Evolutionary conservation across 2,113 vertebrate species (phyloP), one percentile per base, ranked within the genome.

Genomic region (Phyllostomus discolor): DNA sequence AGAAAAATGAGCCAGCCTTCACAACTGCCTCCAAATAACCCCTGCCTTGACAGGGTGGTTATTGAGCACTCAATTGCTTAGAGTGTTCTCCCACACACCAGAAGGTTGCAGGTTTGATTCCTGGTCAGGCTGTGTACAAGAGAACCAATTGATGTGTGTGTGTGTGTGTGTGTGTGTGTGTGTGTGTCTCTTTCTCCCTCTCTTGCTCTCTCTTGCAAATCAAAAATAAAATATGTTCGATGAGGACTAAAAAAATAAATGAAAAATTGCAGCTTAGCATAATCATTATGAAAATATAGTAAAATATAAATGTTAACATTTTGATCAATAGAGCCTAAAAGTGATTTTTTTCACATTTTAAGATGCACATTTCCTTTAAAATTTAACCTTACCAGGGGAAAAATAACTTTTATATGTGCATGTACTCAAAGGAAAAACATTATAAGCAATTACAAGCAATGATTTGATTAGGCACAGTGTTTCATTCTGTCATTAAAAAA

Each of bases 401-500:
- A 72, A 57, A 75, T 64, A 81, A 57, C 48, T 88, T 26, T 84
- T 70, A 33, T 86, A 1, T 89, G 19, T 64, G 4, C 64, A 7
- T 62, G 35, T 43, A 19, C 1, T 81, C 52, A 83, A 69, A 91
- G 20, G 66, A 85, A 78, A 93, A 81, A 50, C 52, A 3, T 62
- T 80, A 38, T 57, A 22, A 90, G 24, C 28, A 84, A 54, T 78
- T 90, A 78, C 14, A 35, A 87, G 20, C 57, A 66, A 66, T 4
- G 38, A 50, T 89, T 17, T 86, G 20, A 12, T 80, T 76, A 88
- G 10, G 28, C 8, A 70, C 10, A 59, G 0, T 46, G 38, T 82
- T 94, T 97, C 38, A 75, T 84, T 94, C 9, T 90, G 28, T 80
- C 76, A 82, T 67, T 90, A 83, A 80, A 10, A 69, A 76, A 20